Percentiles rank a stretch among this genome's conserved stretches.
phyloP scores from a whole-genome alignment of 2,113 vertebrate species.

The Cyprinodon variegatus region DNA sequence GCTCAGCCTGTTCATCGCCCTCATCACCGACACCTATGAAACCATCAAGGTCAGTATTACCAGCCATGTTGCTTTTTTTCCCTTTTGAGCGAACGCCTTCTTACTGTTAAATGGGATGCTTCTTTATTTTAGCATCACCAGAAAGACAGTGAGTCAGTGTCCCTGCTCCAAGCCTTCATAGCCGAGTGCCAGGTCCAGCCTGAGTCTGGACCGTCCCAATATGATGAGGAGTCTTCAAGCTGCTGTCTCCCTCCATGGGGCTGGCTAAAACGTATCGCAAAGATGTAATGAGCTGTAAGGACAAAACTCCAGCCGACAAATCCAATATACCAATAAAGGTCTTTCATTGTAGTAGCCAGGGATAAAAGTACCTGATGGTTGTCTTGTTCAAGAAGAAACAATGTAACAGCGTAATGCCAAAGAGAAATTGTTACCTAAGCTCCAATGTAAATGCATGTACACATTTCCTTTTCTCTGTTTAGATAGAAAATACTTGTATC shows the following conservation, averaged over 20 bases:
- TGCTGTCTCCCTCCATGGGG: conserved; percentile 76
- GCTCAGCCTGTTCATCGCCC: conserved; percentile 93
- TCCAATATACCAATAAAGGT: not conserved
- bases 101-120: not conserved
- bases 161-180: conserved; percentile 87
- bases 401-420: not conserved
- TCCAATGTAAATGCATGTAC: not conserved
- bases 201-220: conserved; percentile 84
- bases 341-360: not conserved
- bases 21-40: conserved; percentile 94
- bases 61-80: not conserved
- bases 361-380: not conserved
- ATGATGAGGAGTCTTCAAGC: conserved; percentile 73
- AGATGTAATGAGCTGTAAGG: not conserved
- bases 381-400: not conserved
- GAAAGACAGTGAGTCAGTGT: conserved; percentile 83
- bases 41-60: conserved; percentile 89
- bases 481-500: not conserved
- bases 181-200: conserved; percentile 87
- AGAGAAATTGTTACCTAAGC: not conserved
- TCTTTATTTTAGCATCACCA: conserved; percentile 84
- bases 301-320: not conserved
- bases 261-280: conserved; percentile 41
- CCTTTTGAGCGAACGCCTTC: not conserved
- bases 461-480: not conserved